Conservation (phyloP, 2,888 invertebrate species). For the Pheosia gnoma region DNA sequence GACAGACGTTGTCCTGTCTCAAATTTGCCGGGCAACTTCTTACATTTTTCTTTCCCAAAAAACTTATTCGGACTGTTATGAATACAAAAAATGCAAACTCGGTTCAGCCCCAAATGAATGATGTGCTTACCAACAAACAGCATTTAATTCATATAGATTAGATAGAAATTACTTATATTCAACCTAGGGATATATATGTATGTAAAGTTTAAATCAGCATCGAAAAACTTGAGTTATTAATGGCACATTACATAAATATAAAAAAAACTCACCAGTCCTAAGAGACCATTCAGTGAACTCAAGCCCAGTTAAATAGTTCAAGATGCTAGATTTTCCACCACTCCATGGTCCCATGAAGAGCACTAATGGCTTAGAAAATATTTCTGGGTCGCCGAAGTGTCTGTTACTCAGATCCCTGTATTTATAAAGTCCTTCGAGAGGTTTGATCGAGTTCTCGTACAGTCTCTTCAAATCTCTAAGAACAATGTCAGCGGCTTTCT, state of each 20-base stretch:
- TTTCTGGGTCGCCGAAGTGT: slow-evolving; percentile 96
- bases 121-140: too few species aligned
- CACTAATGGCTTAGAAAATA: slow-evolving; percentile 96
- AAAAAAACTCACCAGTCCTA: slow-evolving; percentile 88
- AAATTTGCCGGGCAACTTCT: too few species aligned
- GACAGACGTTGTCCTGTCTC: too few species aligned
- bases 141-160: too few species aligned
- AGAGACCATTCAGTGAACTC: slow-evolving; percentile 93
- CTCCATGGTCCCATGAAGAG: slow-evolving; percentile 98
- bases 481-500: slow-evolving; percentile 90
- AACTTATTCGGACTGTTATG: too few species aligned
- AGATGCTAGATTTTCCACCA: slow-evolving; percentile 96
- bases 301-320: slow-evolving; percentile 95
- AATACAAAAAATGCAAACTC: too few species aligned
- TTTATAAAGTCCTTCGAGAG: slow-evolving; percentile 95
- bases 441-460: slow-evolving; percentile 94
- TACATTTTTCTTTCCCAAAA: too few species aligned
- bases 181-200: too few species aligned
- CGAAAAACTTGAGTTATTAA: too few species aligned
- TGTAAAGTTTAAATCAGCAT: too few species aligned
- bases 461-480: slow-evolving; percentile 93
- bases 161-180: too few species aligned
- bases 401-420: slow-evolving; percentile 96
- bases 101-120: too few species aligned
- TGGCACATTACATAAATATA: neutral